Base-by-base conservation (phyloP, 2,888 invertebrate genomes). In the Malthinus flaveolus region DNA sequence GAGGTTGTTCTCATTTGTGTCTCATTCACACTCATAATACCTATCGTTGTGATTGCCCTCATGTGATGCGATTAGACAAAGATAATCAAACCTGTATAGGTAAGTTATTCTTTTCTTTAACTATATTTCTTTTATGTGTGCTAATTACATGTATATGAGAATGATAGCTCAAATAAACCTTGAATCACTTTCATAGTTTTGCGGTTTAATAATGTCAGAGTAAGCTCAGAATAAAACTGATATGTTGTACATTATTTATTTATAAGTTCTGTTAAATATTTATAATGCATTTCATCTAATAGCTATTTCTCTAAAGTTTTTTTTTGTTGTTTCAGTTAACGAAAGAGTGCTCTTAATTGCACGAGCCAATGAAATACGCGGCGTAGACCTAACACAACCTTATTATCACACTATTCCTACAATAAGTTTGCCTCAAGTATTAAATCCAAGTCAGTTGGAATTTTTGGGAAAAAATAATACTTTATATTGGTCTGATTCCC, bases 1-100 rank as follows among this genome's bases (percentile, higher is more conserved):
- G 89, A 12, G 87, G 86, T 65, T 92, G 93, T 75, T 90, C 92
- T 36, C 93, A 93, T 81, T 82, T 93, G 49, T 92, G 93, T 75
- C 81, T 94, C 56, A 75, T 93, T 48, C 88, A 87, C 73, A 81
- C 85, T 9, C 84, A 88, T 64, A 77, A 79, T 15, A 84, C 82
- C 7, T 87, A 83, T 68, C 83, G 82, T 64, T 94, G 94, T 79
- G 91, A 90, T 63, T 94, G 93, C 74, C 93, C 93, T 12, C 93
- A 95, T 80, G 86, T 94, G 49, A 93, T 92, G 90, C 85, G 89
- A 37, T 80, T 95, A 31, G 83, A 84, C 55, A 64, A 74, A 0
- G 88, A 93, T 75, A 80, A 83, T 54, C 80, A 78, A 66, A 88
- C 85, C n/a, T 90, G 90, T 73, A 80, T 84, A 65, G 82, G 87